Conservation (phyloP, 2,888 invertebrate species). For the Pimpla rufipes region DNA sequence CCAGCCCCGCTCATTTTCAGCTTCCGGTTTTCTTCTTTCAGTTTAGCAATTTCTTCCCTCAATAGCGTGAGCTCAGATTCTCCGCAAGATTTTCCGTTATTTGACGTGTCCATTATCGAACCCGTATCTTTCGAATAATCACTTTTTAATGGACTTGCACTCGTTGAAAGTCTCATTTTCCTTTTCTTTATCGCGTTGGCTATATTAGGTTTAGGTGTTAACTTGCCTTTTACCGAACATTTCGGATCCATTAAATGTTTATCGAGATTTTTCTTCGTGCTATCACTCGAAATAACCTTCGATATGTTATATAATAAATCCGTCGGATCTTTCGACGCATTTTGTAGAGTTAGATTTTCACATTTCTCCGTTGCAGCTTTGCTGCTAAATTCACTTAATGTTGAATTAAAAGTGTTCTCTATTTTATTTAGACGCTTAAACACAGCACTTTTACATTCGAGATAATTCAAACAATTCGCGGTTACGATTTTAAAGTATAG, state of each 20-base stretch:
- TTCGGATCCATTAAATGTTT: background rate
- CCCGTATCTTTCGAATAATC: background rate
- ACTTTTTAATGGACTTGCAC: too few species aligned
- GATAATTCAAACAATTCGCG: too few species aligned
- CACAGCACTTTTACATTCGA: too few species aligned
- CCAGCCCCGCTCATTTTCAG: background rate
- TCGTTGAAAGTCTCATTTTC: too few species aligned
- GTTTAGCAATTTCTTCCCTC: background rate
- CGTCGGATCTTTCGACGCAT: background rate
- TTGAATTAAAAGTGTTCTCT: too few species aligned
- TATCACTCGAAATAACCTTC: background rate
- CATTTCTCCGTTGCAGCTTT: background rate
- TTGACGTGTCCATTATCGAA: background rate
- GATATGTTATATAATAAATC: background rate
- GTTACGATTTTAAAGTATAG: too few species aligned
- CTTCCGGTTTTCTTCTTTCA: background rate
- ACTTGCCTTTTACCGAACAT: background rate
- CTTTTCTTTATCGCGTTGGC: too few species aligned
- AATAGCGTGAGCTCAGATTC: background rate
- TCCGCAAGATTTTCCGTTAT: background rate
- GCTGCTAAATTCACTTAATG: too few species aligned
- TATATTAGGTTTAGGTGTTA: background rate
- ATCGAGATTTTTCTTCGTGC: background rate
- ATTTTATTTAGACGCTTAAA: too few species aligned
- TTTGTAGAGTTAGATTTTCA: background rate